Percentiles rank a stretch among this genome's conserved stretches.
Conservation (phyloP, 2,888 invertebrate genomes). For the Tridacna gigas region DNA sequence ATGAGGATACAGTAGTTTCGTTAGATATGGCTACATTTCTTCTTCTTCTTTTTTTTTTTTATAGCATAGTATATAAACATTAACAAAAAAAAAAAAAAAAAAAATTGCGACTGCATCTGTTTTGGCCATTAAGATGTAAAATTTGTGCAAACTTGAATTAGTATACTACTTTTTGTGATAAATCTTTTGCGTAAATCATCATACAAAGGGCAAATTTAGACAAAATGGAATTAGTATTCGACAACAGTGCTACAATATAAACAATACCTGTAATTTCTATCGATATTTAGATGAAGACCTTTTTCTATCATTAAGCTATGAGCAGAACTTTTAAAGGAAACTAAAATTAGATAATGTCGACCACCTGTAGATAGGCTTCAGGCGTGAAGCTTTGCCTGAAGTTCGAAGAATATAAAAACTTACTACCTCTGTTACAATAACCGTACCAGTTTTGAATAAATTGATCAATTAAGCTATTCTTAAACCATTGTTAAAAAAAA, state of each 20-base stretch:
- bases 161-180: conserved; percentile 5
- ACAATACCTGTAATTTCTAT: conserved; percentile 6
- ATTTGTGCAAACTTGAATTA: neutral
- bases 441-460: conserved; percentile 17
- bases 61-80: conserved; percentile 14
- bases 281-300: conserved; percentile 10
- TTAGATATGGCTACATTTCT: neutral
- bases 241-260: conserved; percentile 10
- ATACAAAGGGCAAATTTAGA: conserved; percentile 18
- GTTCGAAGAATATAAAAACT: conserved; percentile 5
- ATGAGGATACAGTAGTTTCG: neutral
- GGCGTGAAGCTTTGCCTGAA: neutral
- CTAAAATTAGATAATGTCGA: conserved; percentile 4
- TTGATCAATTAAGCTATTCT: conserved; percentile 11
- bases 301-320: conserved; percentile 18
- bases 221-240: conserved; percentile 19
- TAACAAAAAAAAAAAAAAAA: neutral
- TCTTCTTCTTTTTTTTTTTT: no score
- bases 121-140: conserved; percentile 1
- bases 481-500: neutral
- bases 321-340: neutral
- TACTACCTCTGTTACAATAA: conserved; percentile 7
- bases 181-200: neutral
- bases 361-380: conserved; percentile 2
- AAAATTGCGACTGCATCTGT: neutral